phyloP scores from a whole-genome alignment of 2,888 invertebrate genomes.

The Himalopsyche japonica region DNA sequence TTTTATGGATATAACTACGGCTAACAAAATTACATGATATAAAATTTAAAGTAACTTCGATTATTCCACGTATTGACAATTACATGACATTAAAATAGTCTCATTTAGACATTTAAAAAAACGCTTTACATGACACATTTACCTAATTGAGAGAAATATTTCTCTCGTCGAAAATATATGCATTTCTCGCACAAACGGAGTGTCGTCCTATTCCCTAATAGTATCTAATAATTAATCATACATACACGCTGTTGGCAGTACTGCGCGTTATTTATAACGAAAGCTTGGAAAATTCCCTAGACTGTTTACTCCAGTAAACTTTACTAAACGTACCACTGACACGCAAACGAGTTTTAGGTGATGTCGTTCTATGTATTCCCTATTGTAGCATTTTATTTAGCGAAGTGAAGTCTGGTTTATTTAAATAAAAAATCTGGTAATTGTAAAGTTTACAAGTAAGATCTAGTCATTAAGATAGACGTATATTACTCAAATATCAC shows the following conservation, averaged over 20 bases:
- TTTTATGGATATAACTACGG: too few relatives aligned
- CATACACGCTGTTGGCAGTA: neutral
- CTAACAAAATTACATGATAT: too few relatives aligned
- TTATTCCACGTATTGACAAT: too few relatives aligned
- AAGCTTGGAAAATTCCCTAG: neutral
- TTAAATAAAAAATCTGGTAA: too few relatives aligned
- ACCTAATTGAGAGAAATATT: neutral
- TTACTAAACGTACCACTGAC: neutral
- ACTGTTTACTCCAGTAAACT: neutral
- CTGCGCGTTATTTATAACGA: neutral
- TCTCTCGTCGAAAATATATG: neutral
- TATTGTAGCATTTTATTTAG: neutral
- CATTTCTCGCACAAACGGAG: neutral
- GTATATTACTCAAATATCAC: too few relatives aligned
- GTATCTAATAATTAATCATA: neutral
- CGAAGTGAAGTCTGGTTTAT: too few relatives aligned
- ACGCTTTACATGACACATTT: too few relatives aligned
- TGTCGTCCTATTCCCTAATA: neutral
- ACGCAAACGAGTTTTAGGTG: neutral
- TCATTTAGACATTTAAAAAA: too few relatives aligned
- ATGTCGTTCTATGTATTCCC: neutral
- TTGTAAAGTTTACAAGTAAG: too few relatives aligned
- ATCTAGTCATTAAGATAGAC: too few relatives aligned
- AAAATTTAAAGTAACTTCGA: too few relatives aligned
- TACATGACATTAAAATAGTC: too few relatives aligned